These are phyloP conservation scores for Lophius piscatorius DNA, from an alignment of 2,113 vertebrate genomes.

Conservation along the genomic window DNA sequence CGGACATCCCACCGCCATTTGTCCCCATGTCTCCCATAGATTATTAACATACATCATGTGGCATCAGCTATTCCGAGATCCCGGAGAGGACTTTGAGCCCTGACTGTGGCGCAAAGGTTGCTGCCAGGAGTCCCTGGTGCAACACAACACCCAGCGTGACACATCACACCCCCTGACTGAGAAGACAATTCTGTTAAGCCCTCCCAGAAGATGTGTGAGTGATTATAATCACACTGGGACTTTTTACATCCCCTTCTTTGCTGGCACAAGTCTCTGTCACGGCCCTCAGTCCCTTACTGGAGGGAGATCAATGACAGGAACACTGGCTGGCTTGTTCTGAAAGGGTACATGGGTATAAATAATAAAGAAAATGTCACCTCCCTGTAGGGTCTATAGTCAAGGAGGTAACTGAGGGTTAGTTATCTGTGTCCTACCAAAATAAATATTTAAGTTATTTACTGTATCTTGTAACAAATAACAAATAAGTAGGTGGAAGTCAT, in stretches of 20 bases:
- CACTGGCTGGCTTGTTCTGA: neutral
- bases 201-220: slow-evolving; percentile 16
- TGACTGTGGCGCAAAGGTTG: slow-evolving; percentile 43
- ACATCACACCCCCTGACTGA: slow-evolving; percentile 19
- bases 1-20: slow-evolving; percentile 13
- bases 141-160: slow-evolving; percentile 33
- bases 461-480: too few relatives aligned
- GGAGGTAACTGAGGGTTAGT: neutral
- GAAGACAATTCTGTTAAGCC: slow-evolving; percentile 21
- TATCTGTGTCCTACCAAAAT: too few relatives aligned
- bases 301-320: slow-evolving; percentile 5
- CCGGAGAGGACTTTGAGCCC: slow-evolving; percentile 42
- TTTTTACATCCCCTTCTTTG: slow-evolving; percentile 15
- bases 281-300: neutral
- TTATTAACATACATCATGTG: slow-evolving; percentile 53
- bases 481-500: too few relatives aligned
- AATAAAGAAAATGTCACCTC: neutral
- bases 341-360: neutral
- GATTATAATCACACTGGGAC: neutral
- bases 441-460: too few relatives aligned
- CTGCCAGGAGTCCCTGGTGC: slow-evolving; percentile 6
- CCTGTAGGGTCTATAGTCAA: neutral
- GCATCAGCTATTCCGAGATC: slow-evolving; percentile 59
- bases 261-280: slow-evolving; percentile 1
- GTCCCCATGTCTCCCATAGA: slow-evolving; percentile 49